phyloP scores from a whole-genome alignment of 2,888 invertebrate species.

The Spicauda simplicius region DNA sequence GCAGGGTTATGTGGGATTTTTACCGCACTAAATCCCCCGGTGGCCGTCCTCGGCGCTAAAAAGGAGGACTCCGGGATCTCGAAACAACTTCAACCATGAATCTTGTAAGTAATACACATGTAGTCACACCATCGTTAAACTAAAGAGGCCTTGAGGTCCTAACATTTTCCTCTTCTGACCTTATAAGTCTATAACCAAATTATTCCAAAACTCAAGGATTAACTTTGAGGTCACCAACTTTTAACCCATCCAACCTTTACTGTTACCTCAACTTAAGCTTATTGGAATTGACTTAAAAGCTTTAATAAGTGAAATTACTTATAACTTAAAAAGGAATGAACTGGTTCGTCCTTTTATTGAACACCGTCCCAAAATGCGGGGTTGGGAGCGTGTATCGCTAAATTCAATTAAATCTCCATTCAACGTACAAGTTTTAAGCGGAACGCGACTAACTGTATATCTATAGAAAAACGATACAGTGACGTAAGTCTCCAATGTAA shows the following conservation, averaged over 20 bases:
- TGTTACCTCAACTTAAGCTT: background rate
- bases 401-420: conserved; percentile 68
- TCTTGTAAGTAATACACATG: too few species aligned
- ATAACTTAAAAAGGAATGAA: conserved; percentile 38
- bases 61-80: too few species aligned
- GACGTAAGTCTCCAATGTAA: too few species aligned
- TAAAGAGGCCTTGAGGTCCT: too few species aligned
- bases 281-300: conserved; percentile 19
- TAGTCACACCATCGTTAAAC: too few species aligned
- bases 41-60: too few species aligned
- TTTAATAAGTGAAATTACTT: conserved; percentile 24
- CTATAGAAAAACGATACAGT: too few species aligned
- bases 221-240: background rate
- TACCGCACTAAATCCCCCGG: too few species aligned
- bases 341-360: conserved; percentile 56
- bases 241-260: conserved; percentile 1
- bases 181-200: background rate
- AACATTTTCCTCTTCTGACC: background rate
- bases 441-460: conserved; percentile 2
- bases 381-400: conserved; percentile 62
- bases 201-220: background rate
- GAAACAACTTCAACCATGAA: too few species aligned
- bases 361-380: conserved; percentile 55
- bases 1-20: too few species aligned
- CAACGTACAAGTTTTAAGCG: conserved; percentile 46